Evolutionary conservation across 2,113 vertebrate genomes (phyloP), one percentile per base, ranked within the genome.

Genomic region (Vidua chalybeata): DNA sequence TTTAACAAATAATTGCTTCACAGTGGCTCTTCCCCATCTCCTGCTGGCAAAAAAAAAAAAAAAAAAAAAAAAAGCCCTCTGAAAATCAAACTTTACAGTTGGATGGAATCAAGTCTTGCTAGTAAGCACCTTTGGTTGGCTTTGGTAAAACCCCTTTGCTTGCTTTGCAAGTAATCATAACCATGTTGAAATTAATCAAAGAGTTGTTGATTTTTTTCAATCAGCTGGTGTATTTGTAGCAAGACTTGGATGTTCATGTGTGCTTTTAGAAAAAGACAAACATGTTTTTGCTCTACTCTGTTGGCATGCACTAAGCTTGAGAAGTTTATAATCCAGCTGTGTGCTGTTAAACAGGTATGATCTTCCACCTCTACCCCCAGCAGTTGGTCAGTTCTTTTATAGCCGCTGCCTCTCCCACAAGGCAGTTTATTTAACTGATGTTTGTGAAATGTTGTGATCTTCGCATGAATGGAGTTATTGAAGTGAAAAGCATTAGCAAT

Each of bases 1-100:
- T 85, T 91, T 84, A 94, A 77, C 22, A 63, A 77, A 51, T 69
- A 89, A 90, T 93, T 96, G 79, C 81, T 92, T 88, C 86, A 52
- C 35, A 35, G 67, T 85, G 75, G 13, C 49, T 91, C 27, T 90
- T 55, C 16, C 15, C 4, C 17, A 46, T 23, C 48, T 61, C 54
- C 37, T 27, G 37, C 84, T 68, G 54, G 52, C 61, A 81, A 52
- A 75, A 63, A 56, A 43, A 37, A 6, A 4, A 15, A 22, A 6
- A 4, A 15, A 22, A 27, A 8, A 19, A 28, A 23, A 26, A 67
- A 41, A 12, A 7, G 3, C 48, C 10, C 58, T 88, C 59, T 91
- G 46, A 90, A 96, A 94, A 87, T 82, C 55, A 24, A 76, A 86
- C 87, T 88, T 89, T 72, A 46, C 30, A n/a, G 18, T 31, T 24